Evolutionary conservation across 2,797 vertebrate species (phyloP), one percentile per base, ranked within the genome.

Genomic region (Enteromius unitaeniatus): DNA sequence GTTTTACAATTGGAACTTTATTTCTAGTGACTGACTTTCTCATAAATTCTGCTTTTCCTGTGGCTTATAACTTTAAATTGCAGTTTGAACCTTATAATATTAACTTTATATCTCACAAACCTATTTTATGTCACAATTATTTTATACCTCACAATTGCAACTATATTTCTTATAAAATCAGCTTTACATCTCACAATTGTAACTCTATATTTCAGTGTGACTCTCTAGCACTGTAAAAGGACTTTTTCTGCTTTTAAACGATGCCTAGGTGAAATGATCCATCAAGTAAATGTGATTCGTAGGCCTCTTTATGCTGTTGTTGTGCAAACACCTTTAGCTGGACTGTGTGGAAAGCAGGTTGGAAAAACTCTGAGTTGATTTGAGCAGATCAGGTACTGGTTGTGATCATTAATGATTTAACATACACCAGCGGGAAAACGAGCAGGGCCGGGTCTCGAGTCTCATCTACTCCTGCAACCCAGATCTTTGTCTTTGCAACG

Each of bases 391-490:
- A 93, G 91, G 94, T 94, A 94, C 91, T 92, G 88, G 90, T 90
- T 89, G 87, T 87, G 88, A 86, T 94, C 93, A 95, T 95, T 91
- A 95, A 95, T 93, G 92, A 95, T 95, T 95, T 90, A 95, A 86
- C 87, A 84, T 82, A 88, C 86, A 92, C 92, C 92, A 93, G 93
- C 93, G 89, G 93, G 82, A 92, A 90, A 91, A 93, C 91, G 89
- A 89, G 88, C 85, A 90, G 60, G 37, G 69, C 73, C 53, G 9
- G 3, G 42, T 45, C 42, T 45, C 42, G 45, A 92, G 91, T 91
- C 89, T 88, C 89, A 87, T 89, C 89, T 73, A 80, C 55, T 64
- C 28, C 79, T 42, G 64, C 72, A 86, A 55, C 91, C 81, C 55
- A 89, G 93, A 94, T 94, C 92, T 87, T 87, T 93, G 93, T 94